Base-by-base conservation (phyloP, 2,797 vertebrate genomes). In the Sebastes itinus region DNA sequence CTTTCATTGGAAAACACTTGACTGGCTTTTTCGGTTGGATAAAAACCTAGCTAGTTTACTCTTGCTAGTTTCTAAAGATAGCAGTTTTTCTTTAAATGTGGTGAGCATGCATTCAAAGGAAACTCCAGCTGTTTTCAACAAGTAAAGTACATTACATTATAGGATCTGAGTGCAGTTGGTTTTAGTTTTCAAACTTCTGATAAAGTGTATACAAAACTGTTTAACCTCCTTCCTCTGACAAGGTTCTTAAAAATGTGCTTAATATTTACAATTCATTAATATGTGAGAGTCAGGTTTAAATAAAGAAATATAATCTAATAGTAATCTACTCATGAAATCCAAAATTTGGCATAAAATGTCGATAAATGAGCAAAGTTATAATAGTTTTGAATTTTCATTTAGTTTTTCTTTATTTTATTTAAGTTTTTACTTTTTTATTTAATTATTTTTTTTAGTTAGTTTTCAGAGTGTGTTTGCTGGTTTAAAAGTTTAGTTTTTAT, bases 221-320 rank as follows among this genome's bases (percentile, higher is more conserved):
- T 64, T 54, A 69, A 64, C 42, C 42, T 46, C 16, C 42, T 16
- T 46, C 16, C 42, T 46, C 42, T 46, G 42, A 46, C 42, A 46
- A 46, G 42, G 6, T 46, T 16, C 42, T 42, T 46, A 46, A 46
- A 46, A 46, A 46, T 46, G 42, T 46, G 42, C 42, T 46, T 46
- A 46, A 46, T 46, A 38, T 74, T 73, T 56, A 23, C 23, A 67
- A 6, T 56, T 38, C 12, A 71, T 46, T 16, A 77, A 62, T 60
- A 58, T 20, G 64, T 78, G 64, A 71, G 76, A 78, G 77, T 66
- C 3, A 30, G 35, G n/a, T 74, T 56, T 38, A 61, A 55, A 67
- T 46, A 12, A 52, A 30, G 7, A 55, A 27, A 8, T 30, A 20
- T 2, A 67, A 46, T 6, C 33, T n/a, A 55, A 72, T 71, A 54